Percentiles rank a stretch among this genome's conserved stretches.
Evolutionary conservation across 2,888 invertebrate genomes (phyloP).

Genomic region (Amphipoea lucens): DNA sequence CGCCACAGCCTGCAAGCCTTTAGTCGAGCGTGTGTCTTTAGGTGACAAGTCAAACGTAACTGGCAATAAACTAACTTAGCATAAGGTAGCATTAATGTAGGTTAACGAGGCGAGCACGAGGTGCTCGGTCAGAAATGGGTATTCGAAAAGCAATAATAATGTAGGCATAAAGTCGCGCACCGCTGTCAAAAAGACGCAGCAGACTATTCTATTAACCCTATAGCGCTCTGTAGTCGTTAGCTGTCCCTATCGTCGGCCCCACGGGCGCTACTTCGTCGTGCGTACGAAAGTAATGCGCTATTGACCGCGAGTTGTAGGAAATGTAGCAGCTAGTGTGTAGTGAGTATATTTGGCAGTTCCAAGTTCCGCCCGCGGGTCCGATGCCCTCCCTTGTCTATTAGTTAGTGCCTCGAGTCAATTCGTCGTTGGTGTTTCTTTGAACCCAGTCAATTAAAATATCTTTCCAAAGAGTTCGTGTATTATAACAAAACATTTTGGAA

Average conservation of each 20-base stretch:
- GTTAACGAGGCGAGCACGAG: slow-evolving; percentile 84
- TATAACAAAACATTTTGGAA: slow-evolving; percentile 48
- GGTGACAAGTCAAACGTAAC: slow-evolving; percentile 84
- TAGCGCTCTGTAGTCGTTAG: slow-evolving; percentile 78
- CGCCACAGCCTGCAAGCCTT: slow-evolving; percentile 84
- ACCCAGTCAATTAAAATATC: slow-evolving; percentile 85
- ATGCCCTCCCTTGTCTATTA: slow-evolving; percentile 74
- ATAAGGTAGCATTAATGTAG: slow-evolving; percentile 83
- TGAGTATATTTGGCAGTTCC: slow-evolving; percentile 34
- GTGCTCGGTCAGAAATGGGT: slow-evolving; percentile 89
- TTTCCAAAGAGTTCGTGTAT: slow-evolving; percentile 66
- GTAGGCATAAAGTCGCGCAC: slow-evolving; percentile 88
- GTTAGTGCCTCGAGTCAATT: slow-evolving; percentile 88
- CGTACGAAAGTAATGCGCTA: slow-evolving; percentile 28
- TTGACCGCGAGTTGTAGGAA: slow-evolving; percentile 51
- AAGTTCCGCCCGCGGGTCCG: slow-evolving; percentile 63
- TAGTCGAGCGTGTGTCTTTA: slow-evolving; percentile 83
- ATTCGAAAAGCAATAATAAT: slow-evolving; percentile 91
- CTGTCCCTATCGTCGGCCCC: slow-evolving; percentile 40
- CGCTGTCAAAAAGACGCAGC: slow-evolving; percentile 85
- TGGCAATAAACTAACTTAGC: slow-evolving; percentile 88
- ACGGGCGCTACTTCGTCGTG: slow-evolving; percentile 40
- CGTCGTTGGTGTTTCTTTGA: slow-evolving; percentile 81
- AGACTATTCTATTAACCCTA: slow-evolving; percentile 71
- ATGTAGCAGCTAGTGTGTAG: slow-evolving; percentile 65